These are phyloP conservation scores for Drosophila grimshawi DNA, from an alignment of 1,140 invertebrate genomes.

Conservation along the genomic window DNA sequence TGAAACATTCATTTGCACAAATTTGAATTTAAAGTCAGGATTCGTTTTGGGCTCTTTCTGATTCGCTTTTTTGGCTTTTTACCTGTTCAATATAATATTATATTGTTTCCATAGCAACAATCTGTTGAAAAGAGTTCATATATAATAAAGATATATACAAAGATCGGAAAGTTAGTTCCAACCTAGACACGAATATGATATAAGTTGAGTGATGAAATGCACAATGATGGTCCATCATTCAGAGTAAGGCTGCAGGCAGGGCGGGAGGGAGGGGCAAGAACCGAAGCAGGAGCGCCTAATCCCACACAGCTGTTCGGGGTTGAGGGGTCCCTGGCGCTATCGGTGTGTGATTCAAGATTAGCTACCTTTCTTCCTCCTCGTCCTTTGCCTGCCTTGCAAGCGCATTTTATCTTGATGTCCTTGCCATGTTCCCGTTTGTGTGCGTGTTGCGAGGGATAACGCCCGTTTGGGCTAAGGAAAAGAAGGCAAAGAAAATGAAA, in stretches of 20 bases:
- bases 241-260: conserved; percentile 2
- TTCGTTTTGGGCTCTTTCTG: no score
- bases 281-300: conserved; percentile 47
- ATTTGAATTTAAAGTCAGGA: no score
- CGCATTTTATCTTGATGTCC: conserved; percentile 65
- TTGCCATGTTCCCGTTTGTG: conserved; percentile 26
- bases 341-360: conserved; percentile 69
- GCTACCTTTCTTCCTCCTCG: conserved; percentile 27
- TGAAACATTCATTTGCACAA: no score
- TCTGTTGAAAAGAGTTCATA: no score
- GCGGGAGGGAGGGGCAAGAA: conserved; percentile 16
- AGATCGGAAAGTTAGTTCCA: no score
- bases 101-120: no score
- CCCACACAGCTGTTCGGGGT: conserved; percentile 63
- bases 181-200: neutral
- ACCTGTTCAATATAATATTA: no score
- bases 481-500: neutral
- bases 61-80: no score
- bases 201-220: conserved; percentile 39
- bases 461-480: conserved; percentile 22
- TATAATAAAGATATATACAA: no score
- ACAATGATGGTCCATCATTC: conserved; percentile 62
- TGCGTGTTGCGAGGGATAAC: conserved; percentile 14
- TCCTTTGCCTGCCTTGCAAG: conserved; percentile 36
- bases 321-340: conserved; percentile 50